Conservation (phyloP, 2,797 vertebrate genomes). For the Darevskia mixta region DNA sequence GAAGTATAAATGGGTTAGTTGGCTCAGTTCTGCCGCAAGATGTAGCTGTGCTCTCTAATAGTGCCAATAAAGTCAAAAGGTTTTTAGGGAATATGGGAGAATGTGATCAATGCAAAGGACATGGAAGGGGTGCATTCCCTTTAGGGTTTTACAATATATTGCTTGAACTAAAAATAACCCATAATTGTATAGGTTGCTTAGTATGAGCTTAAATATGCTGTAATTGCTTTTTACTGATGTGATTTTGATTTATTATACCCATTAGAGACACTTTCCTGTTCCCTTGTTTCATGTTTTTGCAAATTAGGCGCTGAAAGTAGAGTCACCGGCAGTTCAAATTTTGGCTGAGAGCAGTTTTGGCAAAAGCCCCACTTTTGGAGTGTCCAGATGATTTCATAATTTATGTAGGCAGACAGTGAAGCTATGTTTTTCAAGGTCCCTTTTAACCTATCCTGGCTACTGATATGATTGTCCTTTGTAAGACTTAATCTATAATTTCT, state of each 20-base stretch:
- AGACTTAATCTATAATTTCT: neutral
- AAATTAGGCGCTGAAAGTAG: constrained; percentile 28
- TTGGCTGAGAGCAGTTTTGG: constrained; percentile 61
- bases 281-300: constrained; percentile 56
- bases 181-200: constrained; percentile 66
- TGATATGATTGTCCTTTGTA: constrained; percentile 31
- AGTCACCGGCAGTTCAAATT: constrained; percentile 50
- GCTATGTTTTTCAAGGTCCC: constrained; percentile 38
- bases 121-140: constrained; percentile 51
- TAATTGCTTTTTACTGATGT: constrained; percentile 70
- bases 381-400: constrained; percentile 47
- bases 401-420: constrained; percentile 15
- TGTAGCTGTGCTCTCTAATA: constrained; percentile 62
- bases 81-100: constrained; percentile 57
- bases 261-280: constrained; percentile 69
- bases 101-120: constrained; percentile 68
- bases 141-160: constrained; percentile 40
- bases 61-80: constrained; percentile 60
- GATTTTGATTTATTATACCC: constrained; percentile 73
- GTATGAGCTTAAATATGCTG: constrained; percentile 69
- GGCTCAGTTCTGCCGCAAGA: constrained; percentile 49
- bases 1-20: constrained; percentile 58
- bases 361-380: constrained; percentile 38
- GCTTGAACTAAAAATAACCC: constrained; percentile 65
- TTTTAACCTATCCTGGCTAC: constrained; percentile 36